Evolutionary conservation across 2,113 vertebrate genomes (phyloP).

Genomic region (Apodemus speciosus): DNA sequence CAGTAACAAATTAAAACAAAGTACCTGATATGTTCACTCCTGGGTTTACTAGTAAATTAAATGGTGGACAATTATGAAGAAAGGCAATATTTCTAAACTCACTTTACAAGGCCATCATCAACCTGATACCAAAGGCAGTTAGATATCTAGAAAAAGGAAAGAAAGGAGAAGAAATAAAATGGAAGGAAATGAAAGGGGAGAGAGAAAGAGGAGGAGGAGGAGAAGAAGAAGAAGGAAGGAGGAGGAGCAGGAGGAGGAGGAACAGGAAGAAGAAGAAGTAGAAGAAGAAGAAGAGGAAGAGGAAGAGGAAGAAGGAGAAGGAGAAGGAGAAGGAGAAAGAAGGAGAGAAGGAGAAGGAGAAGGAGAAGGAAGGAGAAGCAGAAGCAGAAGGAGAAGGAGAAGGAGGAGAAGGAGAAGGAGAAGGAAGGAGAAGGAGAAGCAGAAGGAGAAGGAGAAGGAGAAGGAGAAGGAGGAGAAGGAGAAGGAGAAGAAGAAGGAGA

Average conservation of each 20-base stretch:
- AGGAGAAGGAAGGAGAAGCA: accelerated
- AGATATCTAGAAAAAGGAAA: not conserved
- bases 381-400: accelerated
- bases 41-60: not conserved
- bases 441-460: not conserved
- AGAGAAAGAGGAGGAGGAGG: accelerated
- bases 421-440: not conserved
- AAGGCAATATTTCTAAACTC: not conserved
- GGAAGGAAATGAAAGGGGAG: not conserved
- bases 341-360: not conserved
- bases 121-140: not conserved
- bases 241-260: not conserved
- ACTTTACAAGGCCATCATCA: too few species aligned
- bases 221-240: not conserved
- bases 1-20: not conserved
- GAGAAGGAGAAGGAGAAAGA: accelerated
- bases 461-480: not conserved
- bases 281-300: not conserved
- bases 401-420: too few species aligned
- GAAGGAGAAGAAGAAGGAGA: not conserved
- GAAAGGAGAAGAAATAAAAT: not conserved
- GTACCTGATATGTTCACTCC: not conserved
- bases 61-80: too few species aligned
- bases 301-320: not conserved
- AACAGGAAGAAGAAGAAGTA: not conserved